Conservation (phyloP, 23 tunicate genomes). For the Trididemnum nubilum region DNA sequence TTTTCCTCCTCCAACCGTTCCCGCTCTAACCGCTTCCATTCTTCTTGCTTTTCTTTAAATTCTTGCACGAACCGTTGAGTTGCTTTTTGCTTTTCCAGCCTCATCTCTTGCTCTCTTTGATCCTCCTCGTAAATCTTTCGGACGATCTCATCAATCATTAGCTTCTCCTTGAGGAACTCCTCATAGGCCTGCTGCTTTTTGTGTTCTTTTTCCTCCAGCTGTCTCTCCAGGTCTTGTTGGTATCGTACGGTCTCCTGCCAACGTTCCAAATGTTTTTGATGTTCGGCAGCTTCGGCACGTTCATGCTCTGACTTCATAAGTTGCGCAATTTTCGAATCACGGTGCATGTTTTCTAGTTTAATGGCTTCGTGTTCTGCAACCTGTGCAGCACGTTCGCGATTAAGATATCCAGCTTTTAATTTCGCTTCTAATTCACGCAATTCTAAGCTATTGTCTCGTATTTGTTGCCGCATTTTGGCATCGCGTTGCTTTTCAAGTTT, state of each 20-base stretch:
- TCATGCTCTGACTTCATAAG: constrained; percentile 74
- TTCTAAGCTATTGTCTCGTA: constrained; percentile 83
- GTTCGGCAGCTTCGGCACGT: constrained; percentile 77
- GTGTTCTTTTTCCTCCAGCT: constrained; percentile 88
- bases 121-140: constrained; percentile 98
- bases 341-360: constrained; percentile 62
- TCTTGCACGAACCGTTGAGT: constrained; percentile 81
- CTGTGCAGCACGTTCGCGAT: constrained; percentile 93
- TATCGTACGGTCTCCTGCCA: constrained; percentile 84
- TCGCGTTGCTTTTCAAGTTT: constrained; percentile 85
- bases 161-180: constrained; percentile 94
- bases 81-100: constrained; percentile 83
- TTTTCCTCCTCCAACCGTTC: constrained; percentile 87
- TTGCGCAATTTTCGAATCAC: constrained; percentile 67
- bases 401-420: constrained; percentile 86
- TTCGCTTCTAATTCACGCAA: constrained; percentile 87
- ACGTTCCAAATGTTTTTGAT: constrained; percentile 53
- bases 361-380: constrained; percentile 84
- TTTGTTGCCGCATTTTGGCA: constrained; percentile 95
- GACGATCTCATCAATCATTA: constrained; percentile 97
- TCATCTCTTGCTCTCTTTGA: constrained; percentile 79
- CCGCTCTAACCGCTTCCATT: constrained; percentile 83
- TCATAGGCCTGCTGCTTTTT: constrained; percentile 94
- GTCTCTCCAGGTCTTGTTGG: constrained; percentile 84
- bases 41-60: constrained; percentile 80